These are phyloP conservation scores for Turritopsis dohrnii DNA, from an alignment of 30 jellyfish, hydroid and myxozoan genomes.

Conservation along the genomic window DNA sequence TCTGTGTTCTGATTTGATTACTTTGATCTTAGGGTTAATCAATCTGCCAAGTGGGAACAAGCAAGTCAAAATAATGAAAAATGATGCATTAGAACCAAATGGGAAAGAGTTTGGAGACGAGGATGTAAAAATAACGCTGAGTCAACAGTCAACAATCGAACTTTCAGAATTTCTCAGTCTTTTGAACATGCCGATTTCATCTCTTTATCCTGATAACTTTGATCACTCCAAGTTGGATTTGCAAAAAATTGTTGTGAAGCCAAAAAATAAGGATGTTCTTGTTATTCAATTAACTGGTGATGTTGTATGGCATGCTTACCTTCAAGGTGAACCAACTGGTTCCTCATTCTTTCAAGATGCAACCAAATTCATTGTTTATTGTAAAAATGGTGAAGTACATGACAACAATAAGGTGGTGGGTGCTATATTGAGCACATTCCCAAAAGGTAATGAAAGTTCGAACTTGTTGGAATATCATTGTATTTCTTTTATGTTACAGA, in stretches of 20 bases:
- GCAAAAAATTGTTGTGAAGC: neutral
- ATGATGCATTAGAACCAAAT: neutral
- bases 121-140: neutral
- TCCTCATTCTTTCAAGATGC: neutral
- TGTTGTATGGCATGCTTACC: neutral
- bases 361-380: conserved; percentile 6
- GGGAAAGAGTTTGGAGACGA: conserved; percentile 2
- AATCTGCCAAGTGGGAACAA: neutral
- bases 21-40: neutral
- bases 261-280: neutral
- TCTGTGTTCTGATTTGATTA: too few relatives aligned
- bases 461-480: too few relatives aligned
- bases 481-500: too few relatives aligned
- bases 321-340: conserved; percentile 13
- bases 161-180: neutral
- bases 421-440: neutral
- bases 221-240: neutral
- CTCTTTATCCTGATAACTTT: conserved; percentile 8
- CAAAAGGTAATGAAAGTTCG: too few relatives aligned
- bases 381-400: conserved; percentile 12
- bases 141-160: neutral
- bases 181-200: neutral
- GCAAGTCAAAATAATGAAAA: neutral
- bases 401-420: neutral
- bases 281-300: neutral